Evolutionary conservation across 2,113 vertebrate genomes (phyloP).

Genomic region (Sterna hirundo): DNA sequence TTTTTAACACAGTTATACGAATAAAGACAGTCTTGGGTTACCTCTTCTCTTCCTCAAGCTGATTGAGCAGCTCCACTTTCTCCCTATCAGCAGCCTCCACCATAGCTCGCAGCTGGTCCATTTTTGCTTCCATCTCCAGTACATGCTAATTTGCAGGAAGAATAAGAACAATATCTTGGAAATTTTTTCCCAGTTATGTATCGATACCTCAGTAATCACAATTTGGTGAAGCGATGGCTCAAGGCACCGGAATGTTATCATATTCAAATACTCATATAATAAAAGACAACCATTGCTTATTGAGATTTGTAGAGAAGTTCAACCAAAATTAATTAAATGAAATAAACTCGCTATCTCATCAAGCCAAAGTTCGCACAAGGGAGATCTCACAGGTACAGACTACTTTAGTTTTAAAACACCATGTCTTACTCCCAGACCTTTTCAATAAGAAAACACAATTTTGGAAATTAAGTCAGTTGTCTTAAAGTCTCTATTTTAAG

Average conservation of each 20-base stretch:
- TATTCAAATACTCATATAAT: neutral
- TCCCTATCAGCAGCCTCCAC: constrained; percentile 96
- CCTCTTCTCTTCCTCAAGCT: constrained; percentile 97
- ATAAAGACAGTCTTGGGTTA: constrained; percentile 34
- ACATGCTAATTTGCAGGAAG: constrained; percentile 68
- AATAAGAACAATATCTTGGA: neutral
- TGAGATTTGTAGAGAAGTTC: neutral
- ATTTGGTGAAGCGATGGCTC: neutral
- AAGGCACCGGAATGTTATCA: neutral
- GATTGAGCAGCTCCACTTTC: constrained; percentile 95
- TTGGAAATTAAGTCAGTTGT: neutral
- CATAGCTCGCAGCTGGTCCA: constrained; percentile 94
- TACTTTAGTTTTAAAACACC: neutral
- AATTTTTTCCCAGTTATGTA: neutral
- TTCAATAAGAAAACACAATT: neutral
- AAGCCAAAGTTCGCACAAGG: neutral
- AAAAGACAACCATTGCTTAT: neutral
- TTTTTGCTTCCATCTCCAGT: constrained; percentile 93
- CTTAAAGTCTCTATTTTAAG: neutral
- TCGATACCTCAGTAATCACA: neutral
- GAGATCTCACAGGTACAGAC: neutral
- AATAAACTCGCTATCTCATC: neutral
- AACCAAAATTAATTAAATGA: neutral
- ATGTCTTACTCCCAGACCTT: neutral
- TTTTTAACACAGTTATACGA: neutral